Evolutionary conservation across 2,888 invertebrate species (phyloP), one percentile per base, ranked within the genome.

Genomic region (Koerneria pararmatus): DNA sequence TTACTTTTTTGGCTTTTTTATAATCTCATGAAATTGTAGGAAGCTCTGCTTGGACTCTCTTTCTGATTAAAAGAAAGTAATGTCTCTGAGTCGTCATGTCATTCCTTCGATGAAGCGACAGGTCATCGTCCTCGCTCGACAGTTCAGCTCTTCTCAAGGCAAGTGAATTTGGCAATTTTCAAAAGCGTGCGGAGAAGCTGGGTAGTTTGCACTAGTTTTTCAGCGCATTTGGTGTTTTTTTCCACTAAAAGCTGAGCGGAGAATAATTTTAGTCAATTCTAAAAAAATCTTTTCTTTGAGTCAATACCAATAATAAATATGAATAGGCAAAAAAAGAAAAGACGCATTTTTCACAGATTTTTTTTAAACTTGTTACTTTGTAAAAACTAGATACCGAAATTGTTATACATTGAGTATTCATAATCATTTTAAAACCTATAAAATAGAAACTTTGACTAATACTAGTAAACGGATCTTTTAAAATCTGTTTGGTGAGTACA

Each of bases 71-170:
- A 34, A 58, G 22, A 53, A 41, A 64, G 63, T 41, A 59, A 70
- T 71, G 71, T 71, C 69, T 46, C 60, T 71, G 37, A 35, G 63
- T 41, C 34, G 69, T 22, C 49, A 65, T 15, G 58, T 61, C 22
- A 57, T 69, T 41, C 48, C 61, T 34, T 24, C 61, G 31, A 64
- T 70, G 61, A 71, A 72, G 54, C 67, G 69, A 48, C 74, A 75
- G 63, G 49, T 73, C 8, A 68, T 69, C 62, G 54, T 75, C 46
- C 53, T 70, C 32, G 57, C 73, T 31, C 69, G 76, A 34, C 61
- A 63, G 48, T 76, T 73, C 66, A 73, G 72, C 67, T 65, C 65
- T 15, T 60, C 66, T 49, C 69, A 71, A 65, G 75, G 75, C 72
- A 59, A 19, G 60, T 48, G 56, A 35, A 29, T 35, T 31, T 46